Conservation (phyloP, 2,888 invertebrate genomes). For the Stictocephala bisonia region DNA sequence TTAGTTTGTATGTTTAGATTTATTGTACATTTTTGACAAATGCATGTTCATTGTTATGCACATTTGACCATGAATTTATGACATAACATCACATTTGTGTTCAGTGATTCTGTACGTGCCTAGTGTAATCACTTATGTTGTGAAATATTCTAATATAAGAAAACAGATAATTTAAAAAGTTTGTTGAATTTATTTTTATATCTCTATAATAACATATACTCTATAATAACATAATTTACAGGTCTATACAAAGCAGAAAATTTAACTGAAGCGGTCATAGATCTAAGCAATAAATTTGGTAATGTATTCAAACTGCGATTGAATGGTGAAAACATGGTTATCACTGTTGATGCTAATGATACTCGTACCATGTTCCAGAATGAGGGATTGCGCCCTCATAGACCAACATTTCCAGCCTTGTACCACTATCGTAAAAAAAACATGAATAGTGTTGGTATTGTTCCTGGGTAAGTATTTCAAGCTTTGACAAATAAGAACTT, state of each 20-base stretch:
- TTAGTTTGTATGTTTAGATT: no score
- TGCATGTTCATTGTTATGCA: no score
- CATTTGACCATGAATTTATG: no score
- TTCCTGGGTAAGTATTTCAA: slow-evolving; percentile 66
- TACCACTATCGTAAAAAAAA: slow-evolving; percentile 65
- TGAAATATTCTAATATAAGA: no score
- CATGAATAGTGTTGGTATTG: slow-evolving; percentile 67
- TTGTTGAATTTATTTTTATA: no score
- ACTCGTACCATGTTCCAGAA: slow-evolving; percentile 65
- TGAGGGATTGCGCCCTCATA: slow-evolving; percentile 67
- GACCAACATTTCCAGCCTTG: slow-evolving; percentile 69
- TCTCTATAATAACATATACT: no score
- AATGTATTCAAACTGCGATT: slow-evolving; percentile 66
- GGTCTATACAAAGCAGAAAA: slow-evolving; percentile 63
- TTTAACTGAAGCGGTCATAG: slow-evolving; percentile 65
- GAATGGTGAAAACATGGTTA: slow-evolving; percentile 65
- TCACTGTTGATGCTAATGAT: slow-evolving; percentile 67
- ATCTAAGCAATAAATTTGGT: slow-evolving; percentile 66
- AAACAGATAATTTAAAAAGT: no score
- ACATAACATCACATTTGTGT: no score
- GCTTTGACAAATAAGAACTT: slow-evolving; percentile 38
- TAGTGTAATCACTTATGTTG: no score
- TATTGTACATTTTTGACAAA: no score
- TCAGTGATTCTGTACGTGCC: no score
- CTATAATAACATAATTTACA: no score